Base-by-base conservation (phyloP, 2,797 vertebrate genomes). In the Ctenopoma kingsleyae region DNA sequence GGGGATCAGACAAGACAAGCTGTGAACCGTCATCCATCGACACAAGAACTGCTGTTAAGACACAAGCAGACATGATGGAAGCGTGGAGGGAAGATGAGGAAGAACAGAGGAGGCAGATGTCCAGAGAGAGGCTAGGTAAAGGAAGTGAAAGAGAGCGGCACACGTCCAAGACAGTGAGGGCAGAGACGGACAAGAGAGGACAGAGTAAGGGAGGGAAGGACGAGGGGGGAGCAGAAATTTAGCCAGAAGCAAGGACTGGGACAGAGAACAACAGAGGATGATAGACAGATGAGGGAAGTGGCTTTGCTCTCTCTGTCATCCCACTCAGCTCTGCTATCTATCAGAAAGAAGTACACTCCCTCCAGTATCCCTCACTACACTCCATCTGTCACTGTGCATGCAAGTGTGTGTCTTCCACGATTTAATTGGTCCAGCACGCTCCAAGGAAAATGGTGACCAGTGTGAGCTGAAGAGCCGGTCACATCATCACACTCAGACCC, bases 291-390 rank as follows among this genome's bases (percentile, higher is more conserved):
- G 78, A 89, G 71, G 76, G 65, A 80, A 83, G 80, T 67, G 1
- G 59, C 80, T 86, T 76, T 85, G 77, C 78, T 84, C 74, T 75
- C 67, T 83, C 74, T 86, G 85, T 86, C 84, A 77, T 81, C 78
- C 83, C 63, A 15, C 76, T 80, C 61, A 15, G 66, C 58, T 81
- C 67, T 86, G 78, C 80, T 77, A 84, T 91, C 84, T 77, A 59
- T 89, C 68, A 89, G 77, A 57, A 52, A 71, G 54, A 70, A 76
- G 55, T 67, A 23, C 57, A 53, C 73, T 74, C 70, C 78, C 84
- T 77, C 75, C 67, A 67, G 60, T 25, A 52, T 80, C 77, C 78
- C 56, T 71, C 70, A 38, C 43, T 38, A 2, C 57, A 52, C 78
- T 64, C 62, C 72, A 85, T 85, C 74, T 32, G 5, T 87, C 82